Evolutionary conservation across 2,797 vertebrate genomes (phyloP), one percentile per base, ranked within the genome.

Genomic region (Halcyon badia): DNA sequence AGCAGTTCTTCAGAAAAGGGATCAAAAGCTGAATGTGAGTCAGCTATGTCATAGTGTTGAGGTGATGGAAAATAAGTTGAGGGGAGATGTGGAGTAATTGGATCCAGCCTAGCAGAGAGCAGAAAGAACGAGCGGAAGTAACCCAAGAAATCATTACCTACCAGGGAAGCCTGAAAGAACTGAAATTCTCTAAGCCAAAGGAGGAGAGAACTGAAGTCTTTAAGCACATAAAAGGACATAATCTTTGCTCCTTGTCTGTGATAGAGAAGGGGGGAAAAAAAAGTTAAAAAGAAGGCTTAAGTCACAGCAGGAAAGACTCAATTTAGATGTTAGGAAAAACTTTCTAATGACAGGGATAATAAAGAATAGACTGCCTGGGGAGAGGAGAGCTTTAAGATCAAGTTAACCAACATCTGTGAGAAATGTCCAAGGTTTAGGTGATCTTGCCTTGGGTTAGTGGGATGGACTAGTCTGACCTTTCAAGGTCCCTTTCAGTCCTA

Each of bases 261-360:
- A 79, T 87, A 56, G 78, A 79, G 65, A 77, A 93, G 85, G 5
- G 60, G 37, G 25, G 37, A 17, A 26, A 49, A 37, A 51, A 44
- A 5, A 28, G 11, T 3, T 62, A 89, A 81, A 87, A 93, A 79
- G 19, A 56, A 68, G 78, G 81, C 86, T 96, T 95, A 97, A 89
- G 78, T 93, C 95, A 96, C 96, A 96, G 96, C 92, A 96, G 94
- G 96, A 94, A 94, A 83, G 95, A 70, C 96, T 96, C 90, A 87
- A 96, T 97, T 97, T 96, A 92, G 92, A 96, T 94, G 94, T 97
- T 91, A 91, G 92, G 81, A 90, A 96, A 95, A 97, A 93, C 81
- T 95, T 96, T 97, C 89, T 80, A 97, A 96, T 94, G 94, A 94
- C 96, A 94, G 75, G 83, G 75, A 77, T 96, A 96, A 96, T 96